Evolutionary conservation across 2,888 invertebrate genomes (phyloP), one percentile per base, ranked within the genome.

Genomic region (Thymelicus acteon): DNA sequence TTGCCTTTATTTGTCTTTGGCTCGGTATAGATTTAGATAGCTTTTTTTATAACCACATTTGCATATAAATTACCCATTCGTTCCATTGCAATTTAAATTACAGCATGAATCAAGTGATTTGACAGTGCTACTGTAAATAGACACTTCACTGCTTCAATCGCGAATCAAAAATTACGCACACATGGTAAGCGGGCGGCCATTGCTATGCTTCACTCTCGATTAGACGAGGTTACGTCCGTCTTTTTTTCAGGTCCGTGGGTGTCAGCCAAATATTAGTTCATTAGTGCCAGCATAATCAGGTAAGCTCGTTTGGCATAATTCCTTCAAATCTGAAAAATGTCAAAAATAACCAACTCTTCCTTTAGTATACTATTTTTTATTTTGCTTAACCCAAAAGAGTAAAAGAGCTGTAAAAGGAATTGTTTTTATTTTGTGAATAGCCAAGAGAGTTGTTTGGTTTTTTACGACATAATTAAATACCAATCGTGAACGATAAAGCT

Each of bases 401-500:
- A 19, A 54, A 12, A 10, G 54, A 7, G 54, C 54, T 54, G 24
- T 54, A 54, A 54, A 52, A 54, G 54, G 24, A 54, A 54, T 24
- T 54, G 24, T 54, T 54, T 54, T 54, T 24, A 24, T 54, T 54
- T 54, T 24, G 24, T 54, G 54, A 52, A 52, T 19, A 52, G 24
- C 54, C 54, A 63, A n/a, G 57, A 24, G 61, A 68, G 61, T 54
- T 68, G 58, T 48, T 44, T 19, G 31, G 15, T 69, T 69, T 37
- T 58, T 69, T 62, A 69, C 63, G 58, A 63, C 48, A 49, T 64
- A 69, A 69, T 69, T 63, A 69, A 69, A 69, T 69, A 69, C 69
- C 69, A 63, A 63, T 60, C 49, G 6, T 24, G 39, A 69, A 60
- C 58, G 39, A 63, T 58, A 69, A 37, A 69, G 57, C 57, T 15